Percentiles rank a stretch among this genome's conserved stretches.
phyloP scores from a whole-genome alignment of 2,888 invertebrate species.

The Gandaritis pyraliata region DNA sequence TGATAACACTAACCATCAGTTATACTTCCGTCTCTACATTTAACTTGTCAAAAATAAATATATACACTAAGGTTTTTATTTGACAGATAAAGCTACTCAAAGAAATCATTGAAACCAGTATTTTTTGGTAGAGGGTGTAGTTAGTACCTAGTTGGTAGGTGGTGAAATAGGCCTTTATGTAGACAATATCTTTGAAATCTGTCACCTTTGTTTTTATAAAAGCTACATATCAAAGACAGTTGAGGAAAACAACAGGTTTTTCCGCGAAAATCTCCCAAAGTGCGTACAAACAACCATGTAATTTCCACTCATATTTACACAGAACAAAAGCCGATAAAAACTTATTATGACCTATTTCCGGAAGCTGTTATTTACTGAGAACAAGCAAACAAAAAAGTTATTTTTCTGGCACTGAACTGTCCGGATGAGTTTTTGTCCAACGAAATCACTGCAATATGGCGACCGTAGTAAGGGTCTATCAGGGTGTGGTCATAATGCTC shows the following conservation, averaged over 20 bases:
- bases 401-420: constrained; percentile 27
- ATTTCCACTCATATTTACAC: constrained; percentile 4
- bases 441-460: constrained; percentile 34
- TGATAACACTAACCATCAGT: too few species aligned
- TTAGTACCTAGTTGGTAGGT: too few species aligned
- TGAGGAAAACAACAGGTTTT: background rate
- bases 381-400: constrained; percentile 27
- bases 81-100: too few species aligned
- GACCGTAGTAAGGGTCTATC: constrained; percentile 28
- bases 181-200: too few species aligned
- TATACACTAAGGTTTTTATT: too few species aligned
- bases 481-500: constrained; percentile 4
- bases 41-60: too few species aligned
- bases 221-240: too few species aligned
- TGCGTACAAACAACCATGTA: background rate
- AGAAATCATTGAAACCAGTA: too few species aligned
- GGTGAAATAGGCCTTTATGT: too few species aligned
- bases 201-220: too few species aligned
- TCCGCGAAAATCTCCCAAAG: background rate
- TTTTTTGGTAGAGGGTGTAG: too few species aligned
- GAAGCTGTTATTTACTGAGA: constrained; percentile 20
- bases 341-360: constrained; percentile 16
- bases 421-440: constrained; percentile 36
- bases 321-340: constrained; percentile 19
- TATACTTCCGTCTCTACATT: too few species aligned